Percentiles rank a stretch among this genome's conserved stretches.
Conservation (phyloP, 2,888 invertebrate species). For the Ophioninae sp. region DNA sequence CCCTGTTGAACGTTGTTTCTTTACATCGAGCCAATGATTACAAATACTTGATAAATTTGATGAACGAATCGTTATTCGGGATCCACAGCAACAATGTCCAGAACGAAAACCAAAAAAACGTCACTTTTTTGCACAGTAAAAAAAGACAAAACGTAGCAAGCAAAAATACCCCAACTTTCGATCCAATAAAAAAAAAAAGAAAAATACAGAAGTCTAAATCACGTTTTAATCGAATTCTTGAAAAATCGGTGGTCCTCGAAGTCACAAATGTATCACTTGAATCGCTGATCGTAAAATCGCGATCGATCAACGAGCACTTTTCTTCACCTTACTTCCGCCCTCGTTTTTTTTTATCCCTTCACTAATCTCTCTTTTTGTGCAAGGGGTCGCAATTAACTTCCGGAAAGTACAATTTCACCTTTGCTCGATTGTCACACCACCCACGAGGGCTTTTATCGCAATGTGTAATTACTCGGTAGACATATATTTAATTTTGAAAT, state of each 20-base stretch:
- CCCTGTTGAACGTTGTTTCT: not conserved
- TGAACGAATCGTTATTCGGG: not conserved
- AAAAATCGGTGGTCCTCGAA: conserved; percentile 28
- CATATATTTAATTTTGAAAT: conserved; percentile 51
- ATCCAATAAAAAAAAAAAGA: conserved; percentile 28
- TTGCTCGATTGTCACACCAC: conserved; percentile 6
- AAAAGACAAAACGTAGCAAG: conserved; percentile 15
- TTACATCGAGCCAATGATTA: conserved; percentile 5
- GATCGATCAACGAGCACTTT: conserved; percentile 52
- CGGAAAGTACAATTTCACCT: conserved; percentile 44
- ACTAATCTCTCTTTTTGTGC: conserved; percentile 41
- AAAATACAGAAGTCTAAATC: conserved; percentile 15
- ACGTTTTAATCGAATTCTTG: conserved; percentile 10
- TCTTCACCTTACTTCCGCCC: conserved; percentile 55
- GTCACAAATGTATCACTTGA: conserved; percentile 48
- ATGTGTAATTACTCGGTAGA: not conserved
- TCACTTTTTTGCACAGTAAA: conserved; percentile 45
- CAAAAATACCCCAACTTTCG: conserved; percentile 33
- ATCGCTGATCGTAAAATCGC: conserved; percentile 46
- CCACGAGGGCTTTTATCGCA: not conserved
- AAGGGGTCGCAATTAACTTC: conserved; percentile 39
- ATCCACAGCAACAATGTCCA: conserved; percentile 31
- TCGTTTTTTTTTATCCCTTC: conserved; percentile 35
- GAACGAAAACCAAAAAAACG: not conserved
- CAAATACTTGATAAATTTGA: not conserved